phyloP scores from a whole-genome alignment of 2,888 invertebrate species.

The Blera fallax region DNA sequence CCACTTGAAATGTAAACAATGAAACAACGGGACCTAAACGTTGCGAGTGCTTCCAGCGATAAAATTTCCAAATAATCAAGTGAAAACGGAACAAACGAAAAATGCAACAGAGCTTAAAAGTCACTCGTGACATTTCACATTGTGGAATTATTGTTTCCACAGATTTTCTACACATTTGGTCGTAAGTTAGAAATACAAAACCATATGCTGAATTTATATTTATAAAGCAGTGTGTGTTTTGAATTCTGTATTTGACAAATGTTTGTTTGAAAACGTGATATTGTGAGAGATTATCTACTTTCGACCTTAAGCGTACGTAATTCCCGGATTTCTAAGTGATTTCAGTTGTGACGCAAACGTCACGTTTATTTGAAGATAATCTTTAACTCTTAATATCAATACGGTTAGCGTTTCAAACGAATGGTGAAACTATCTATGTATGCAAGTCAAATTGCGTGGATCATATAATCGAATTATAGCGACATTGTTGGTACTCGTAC shows the following conservation, averaged over 20 bases:
- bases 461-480: not conserved
- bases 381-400: conserved; percentile 17
- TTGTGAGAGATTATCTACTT: not conserved
- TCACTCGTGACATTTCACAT: not conserved
- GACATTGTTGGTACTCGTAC: not conserved
- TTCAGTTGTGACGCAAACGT: not conserved
- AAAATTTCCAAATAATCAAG: too few relatives aligned
- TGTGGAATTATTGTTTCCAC: not conserved
- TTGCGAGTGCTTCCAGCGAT: too few relatives aligned
- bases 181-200: not conserved
- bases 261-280: not conserved
- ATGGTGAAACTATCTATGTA: not conserved
- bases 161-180: not conserved
- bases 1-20: not conserved
- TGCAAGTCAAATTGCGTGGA: not conserved
- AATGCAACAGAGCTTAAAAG: not conserved
- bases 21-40: too few relatives aligned
- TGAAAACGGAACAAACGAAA: not conserved
- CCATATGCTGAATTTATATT: not conserved
- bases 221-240: not conserved
- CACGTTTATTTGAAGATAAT: conserved; percentile 19
- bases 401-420: not conserved
- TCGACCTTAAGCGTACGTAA: conserved; percentile 1
- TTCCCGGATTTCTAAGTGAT: not conserved
- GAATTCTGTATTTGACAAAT: not conserved